Evolutionary conservation across 2,113 vertebrate genomes (phyloP).

Genomic region (Melanostigma gelatinosum): DNA sequence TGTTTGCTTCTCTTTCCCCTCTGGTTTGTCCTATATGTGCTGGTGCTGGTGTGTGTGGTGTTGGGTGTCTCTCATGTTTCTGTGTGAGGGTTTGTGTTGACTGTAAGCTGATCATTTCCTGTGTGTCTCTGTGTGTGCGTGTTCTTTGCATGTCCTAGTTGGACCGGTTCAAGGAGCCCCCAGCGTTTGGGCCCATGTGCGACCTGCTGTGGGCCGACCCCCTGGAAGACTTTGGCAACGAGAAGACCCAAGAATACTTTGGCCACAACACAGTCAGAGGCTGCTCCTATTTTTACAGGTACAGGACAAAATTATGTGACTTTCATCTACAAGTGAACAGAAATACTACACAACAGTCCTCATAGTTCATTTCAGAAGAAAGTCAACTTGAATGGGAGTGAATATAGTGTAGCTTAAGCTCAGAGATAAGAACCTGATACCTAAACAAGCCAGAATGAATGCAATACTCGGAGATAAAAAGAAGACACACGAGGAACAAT

Average conservation of each 20-base stretch:
- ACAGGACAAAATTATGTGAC: slow-evolving; percentile 19
- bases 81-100: neutral
- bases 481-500: neutral
- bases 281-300: slow-evolving; percentile 90
- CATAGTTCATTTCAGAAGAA: slow-evolving; percentile 13
- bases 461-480: slow-evolving; percentile 30
- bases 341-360: slow-evolving; percentile 22
- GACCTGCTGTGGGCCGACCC: slow-evolving; percentile 88
- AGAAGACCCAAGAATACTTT: slow-evolving; percentile 88
- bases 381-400: slow-evolving; percentile 2
- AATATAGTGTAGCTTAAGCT: slow-evolving; percentile 24
- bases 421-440: slow-evolving; percentile 17
- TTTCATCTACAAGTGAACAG: neutral
- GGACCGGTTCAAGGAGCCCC: slow-evolving; percentile 88
- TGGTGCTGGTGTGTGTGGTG: neutral
- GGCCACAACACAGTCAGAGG: slow-evolving; percentile 87
- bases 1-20: slow-evolving; percentile 50
- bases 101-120: slow-evolving; percentile 17
- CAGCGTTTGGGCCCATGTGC: slow-evolving; percentile 88
- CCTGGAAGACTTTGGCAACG: slow-evolving; percentile 87
- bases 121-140: slow-evolving; percentile 7
- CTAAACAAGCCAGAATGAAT: slow-evolving; percentile 16
- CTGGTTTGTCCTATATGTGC: slow-evolving; percentile 37
- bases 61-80: neutral
- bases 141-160: slow-evolving; percentile 70